phyloP scores from a whole-genome alignment of 2,888 invertebrate genomes.

The Catocala nupta region DNA sequence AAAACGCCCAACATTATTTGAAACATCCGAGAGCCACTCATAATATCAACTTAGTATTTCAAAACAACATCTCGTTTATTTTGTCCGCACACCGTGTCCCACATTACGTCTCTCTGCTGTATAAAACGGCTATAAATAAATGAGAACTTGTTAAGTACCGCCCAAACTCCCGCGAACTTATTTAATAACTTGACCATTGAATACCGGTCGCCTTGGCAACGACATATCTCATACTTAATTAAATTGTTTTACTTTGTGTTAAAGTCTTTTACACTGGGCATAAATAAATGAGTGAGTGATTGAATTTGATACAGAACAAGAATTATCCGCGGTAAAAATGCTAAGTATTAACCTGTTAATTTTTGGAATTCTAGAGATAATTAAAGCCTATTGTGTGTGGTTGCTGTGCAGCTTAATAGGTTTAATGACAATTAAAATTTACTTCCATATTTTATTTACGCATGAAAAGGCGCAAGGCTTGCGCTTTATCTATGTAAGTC shows the following conservation, averaged over 20 bases:
- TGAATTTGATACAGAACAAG: background rate
- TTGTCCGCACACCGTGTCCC: constrained; percentile 32
- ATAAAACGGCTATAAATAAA: constrained; percentile 75
- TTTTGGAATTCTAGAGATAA: too few relatives aligned
- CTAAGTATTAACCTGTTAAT: too few relatives aligned
- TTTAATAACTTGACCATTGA: constrained; percentile 68
- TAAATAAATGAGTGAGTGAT: background rate
- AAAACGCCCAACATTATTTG: too few relatives aligned
- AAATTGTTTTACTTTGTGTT: constrained; percentile 42
- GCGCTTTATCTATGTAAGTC: too few relatives aligned
- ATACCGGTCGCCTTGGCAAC: constrained; percentile 49
- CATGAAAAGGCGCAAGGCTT: too few relatives aligned
- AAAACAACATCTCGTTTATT: constrained; percentile 11
- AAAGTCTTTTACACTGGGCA: background rate
- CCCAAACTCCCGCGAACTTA: constrained; percentile 62
- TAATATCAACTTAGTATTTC: constrained; percentile 19
- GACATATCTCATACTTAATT: constrained; percentile 50
- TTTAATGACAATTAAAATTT: too few relatives aligned
- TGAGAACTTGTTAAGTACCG: constrained; percentile 61
- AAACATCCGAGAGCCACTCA: background rate
- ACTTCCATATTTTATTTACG: too few relatives aligned
- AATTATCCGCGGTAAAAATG: too few relatives aligned
- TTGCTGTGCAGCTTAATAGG: too few relatives aligned
- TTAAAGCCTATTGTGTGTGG: too few relatives aligned
- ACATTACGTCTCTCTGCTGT: constrained; percentile 60